Evolutionary conservation across 1,140 invertebrate genomes (phyloP).

Genomic region (Dreissena polymorpha): DNA sequence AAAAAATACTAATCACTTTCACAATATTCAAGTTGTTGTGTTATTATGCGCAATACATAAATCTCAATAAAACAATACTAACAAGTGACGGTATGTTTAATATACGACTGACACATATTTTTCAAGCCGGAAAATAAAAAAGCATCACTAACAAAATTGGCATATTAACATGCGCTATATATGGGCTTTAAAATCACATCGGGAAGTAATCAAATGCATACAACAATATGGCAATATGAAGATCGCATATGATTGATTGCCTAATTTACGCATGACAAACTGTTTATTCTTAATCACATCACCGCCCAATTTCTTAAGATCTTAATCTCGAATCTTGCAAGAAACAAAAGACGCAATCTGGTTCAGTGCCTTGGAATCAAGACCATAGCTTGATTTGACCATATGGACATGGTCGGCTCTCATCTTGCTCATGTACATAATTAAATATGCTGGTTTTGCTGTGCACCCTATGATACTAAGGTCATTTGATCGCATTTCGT

Average conservation of each 20-base stretch:
- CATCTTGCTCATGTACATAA: conserved; percentile 55
- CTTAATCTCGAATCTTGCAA: not conserved
- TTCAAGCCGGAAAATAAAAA: too few relatives aligned
- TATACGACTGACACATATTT: too few relatives aligned
- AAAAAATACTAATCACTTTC: too few relatives aligned
- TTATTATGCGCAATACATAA: too few relatives aligned
- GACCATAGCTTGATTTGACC: not conserved
- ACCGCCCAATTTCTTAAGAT: not conserved
- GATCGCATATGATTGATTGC: not conserved
- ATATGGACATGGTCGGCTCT: conserved; percentile 35
- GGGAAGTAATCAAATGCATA: too few relatives aligned
- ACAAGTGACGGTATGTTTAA: too few relatives aligned
- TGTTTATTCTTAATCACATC: not conserved
- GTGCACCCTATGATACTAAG: conserved; percentile 40
- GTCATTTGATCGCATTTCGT: conserved; percentile 55
- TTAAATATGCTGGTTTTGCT: conserved; percentile 56
- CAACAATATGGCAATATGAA: too few relatives aligned
- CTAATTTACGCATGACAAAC: not conserved
- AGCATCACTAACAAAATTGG: too few relatives aligned
- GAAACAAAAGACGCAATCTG: not conserved
- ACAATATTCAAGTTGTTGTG: too few relatives aligned
- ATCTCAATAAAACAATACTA: too few relatives aligned
- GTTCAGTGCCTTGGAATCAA: not conserved
- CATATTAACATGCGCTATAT: too few relatives aligned
- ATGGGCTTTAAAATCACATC: too few relatives aligned